Percentiles rank a stretch among this genome's conserved stretches.
These are phyloP conservation scores for Sebastiscus albofasciatus DNA, from an alignment of 2,797 vertebrate genomes.

Conservation along the genomic window DNA sequence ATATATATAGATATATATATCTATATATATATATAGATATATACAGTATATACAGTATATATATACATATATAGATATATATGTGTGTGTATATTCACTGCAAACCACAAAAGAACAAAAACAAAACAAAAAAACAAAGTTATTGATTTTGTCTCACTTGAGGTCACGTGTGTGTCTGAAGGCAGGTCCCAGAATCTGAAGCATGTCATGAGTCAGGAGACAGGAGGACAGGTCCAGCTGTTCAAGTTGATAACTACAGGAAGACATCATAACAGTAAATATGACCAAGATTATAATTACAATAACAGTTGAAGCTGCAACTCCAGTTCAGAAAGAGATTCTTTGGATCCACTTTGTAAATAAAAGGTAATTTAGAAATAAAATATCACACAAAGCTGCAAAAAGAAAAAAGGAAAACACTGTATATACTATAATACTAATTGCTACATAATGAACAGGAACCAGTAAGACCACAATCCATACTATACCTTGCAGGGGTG, in stretches of 20 bases:
- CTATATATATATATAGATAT: too few species aligned
- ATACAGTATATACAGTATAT: too few species aligned
- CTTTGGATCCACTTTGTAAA: background rate
- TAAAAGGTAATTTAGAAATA: background rate
- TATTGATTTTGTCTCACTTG: conserved; percentile 85
- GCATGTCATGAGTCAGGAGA: conserved; percentile 83
- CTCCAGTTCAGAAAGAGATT: background rate
- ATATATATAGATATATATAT: too few species aligned
- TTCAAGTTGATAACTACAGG: conserved; percentile 79
- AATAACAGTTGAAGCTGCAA: background rate
- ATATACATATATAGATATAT: too few species aligned
- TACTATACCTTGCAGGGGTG: conserved; percentile 76
- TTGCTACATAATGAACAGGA: background rate
- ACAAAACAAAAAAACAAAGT: too few species aligned
- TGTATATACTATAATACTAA: background rate
- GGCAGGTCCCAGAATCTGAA: conserved; percentile 86
- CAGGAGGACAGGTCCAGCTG: conserved; percentile 92
- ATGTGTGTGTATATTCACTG: background rate
- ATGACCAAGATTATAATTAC: background rate
- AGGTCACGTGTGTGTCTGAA: conserved; percentile 87
- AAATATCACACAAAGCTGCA: too few species aligned
- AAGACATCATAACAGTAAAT: background rate
- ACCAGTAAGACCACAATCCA: background rate
- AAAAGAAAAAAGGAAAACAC: background rate
- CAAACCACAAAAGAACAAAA: conserved; percentile 7